Evolutionary conservation across 2,888 invertebrate genomes (phyloP).

Genomic region (Morinoia aosen): DNA sequence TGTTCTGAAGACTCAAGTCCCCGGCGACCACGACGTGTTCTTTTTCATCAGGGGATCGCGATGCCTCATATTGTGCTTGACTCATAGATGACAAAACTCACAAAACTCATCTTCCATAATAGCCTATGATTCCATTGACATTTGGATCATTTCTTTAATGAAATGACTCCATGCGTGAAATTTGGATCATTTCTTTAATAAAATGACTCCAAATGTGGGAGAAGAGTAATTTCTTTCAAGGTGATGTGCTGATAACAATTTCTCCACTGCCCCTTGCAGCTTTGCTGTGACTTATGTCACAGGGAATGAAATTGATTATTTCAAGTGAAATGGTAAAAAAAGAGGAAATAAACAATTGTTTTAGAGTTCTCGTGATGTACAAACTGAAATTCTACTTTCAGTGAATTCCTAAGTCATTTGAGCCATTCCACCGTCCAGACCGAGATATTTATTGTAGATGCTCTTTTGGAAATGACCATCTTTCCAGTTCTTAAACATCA

Average conservation of each 20-base stretch:
- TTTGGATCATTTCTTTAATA: not conserved
- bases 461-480: not conserved
- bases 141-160: not conserved
- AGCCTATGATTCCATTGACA: too few species aligned
- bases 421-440: not conserved
- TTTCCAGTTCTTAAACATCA: not conserved
- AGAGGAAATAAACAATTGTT: not conserved
- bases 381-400: not conserved
- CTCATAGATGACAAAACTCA: not conserved
- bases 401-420: not conserved
- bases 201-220: not conserved
- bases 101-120: too few species aligned
- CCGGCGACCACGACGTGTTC: not conserved
- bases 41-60: not conserved
- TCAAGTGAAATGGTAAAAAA: not conserved
- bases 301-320: not conserved
- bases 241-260: not conserved
- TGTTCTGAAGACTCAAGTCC: slow-evolving; percentile 6
- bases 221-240: not conserved
- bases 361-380: not conserved
- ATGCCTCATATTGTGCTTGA: not conserved
- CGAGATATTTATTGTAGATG: not conserved
- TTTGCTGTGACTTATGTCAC: not conserved
- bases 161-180: not conserved
- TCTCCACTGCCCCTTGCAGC: not conserved